phyloP scores from a whole-genome alignment of 2,797 vertebrate genomes.

The Xenops minutus region DNA sequence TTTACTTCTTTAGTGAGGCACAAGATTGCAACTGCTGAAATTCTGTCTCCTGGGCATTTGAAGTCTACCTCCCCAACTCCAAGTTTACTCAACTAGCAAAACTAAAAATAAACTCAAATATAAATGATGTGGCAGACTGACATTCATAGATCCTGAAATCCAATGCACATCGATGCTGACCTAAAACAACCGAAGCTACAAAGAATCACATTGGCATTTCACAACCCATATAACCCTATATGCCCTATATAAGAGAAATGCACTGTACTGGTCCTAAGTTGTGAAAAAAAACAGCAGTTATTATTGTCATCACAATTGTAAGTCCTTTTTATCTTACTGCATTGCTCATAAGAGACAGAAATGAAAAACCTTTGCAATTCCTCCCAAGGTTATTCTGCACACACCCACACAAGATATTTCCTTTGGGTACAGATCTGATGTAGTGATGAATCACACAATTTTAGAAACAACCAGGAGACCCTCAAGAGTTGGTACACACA shows the following conservation, averaged over 20 bases:
- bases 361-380: not conserved
- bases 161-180: conserved; percentile 21
- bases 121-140: not conserved
- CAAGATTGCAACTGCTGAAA: not conserved
- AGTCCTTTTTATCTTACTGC: not conserved
- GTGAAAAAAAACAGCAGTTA: not conserved
- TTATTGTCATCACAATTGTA: not conserved
- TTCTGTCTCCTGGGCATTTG: not conserved
- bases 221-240: not conserved
- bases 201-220: not conserved
- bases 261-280: not conserved
- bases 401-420: not conserved
- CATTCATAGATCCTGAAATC: conserved; percentile 30
- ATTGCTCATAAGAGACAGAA: not conserved
- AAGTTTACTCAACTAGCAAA: conserved; percentile 22
- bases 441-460: not conserved
- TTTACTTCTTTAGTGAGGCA: not conserved
- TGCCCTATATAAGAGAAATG: not conserved
- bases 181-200: not conserved
- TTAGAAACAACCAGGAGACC: not conserved
- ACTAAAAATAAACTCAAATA: conserved; percentile 22
- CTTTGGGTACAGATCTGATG: not conserved
- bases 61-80: not conserved
- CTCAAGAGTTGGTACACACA: not conserved
- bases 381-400: not conserved